Evolutionary conservation across 2,113 vertebrate species (phyloP).

Genomic region (Canis aureus): DNA sequence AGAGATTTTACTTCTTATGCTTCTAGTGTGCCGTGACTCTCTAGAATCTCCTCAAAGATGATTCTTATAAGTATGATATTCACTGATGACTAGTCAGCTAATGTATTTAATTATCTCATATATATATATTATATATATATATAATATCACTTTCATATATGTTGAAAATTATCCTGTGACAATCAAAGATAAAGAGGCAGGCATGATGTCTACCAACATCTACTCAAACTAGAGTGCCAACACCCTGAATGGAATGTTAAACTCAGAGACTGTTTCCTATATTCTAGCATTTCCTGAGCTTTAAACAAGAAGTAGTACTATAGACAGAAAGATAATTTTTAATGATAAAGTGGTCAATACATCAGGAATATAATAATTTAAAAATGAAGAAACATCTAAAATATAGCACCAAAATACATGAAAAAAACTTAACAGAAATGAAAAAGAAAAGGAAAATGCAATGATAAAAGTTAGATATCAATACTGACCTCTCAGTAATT

Average conservation of each 20-base stretch:
- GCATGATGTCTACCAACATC: too few species aligned
- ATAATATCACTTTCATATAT: not conserved
- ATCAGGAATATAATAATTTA: not conserved
- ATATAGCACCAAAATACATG: not conserved
- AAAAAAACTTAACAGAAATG: not conserved
- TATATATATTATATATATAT: not conserved
- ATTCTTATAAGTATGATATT: not conserved
- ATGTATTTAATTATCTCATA: not conserved
- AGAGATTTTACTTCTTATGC: too few species aligned
- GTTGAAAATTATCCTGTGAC: not conserved
- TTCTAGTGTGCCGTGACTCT: not conserved
- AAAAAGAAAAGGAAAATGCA: not conserved
- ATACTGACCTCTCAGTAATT: not conserved
- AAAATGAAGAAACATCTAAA: not conserved
- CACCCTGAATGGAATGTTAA: rapidly evolving
- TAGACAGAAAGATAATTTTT: not conserved
- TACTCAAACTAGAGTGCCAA: not conserved
- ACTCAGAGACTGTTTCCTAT: too few species aligned
- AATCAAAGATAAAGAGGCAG: not conserved
- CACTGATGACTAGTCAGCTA: not conserved
- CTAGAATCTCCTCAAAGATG: not conserved
- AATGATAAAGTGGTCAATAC: not conserved
- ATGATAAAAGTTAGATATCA: not conserved
- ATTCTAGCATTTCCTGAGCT: not conserved
- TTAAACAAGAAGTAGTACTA: not conserved